Base-by-base conservation (phyloP, 2,888 invertebrate species). In the Metopia argyrocephala region DNA sequence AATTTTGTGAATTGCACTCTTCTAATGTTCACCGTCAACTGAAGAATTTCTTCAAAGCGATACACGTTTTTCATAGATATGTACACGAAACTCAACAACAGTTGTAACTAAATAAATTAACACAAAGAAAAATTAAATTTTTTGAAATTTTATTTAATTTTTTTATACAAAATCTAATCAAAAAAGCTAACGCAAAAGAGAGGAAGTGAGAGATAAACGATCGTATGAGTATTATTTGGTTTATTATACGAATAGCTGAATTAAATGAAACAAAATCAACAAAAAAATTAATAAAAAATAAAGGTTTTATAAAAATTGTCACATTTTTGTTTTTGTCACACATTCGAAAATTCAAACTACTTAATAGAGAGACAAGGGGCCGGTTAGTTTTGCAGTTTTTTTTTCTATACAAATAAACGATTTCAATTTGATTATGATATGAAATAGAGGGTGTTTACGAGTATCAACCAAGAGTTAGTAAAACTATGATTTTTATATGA, bases 11-110 rank as follows among this genome's bases (percentile, higher is more conserved):
- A 71, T 80, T 45, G 48, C n/a, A 80, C 79, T 52, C 62, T 64
- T 38, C 61, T 66, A 65, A 70, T 69, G 73, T 70, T 66, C 81
- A 70, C 38, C 48, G 54, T 69, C 69, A 27, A 81, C 78, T 81
- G 74, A 74, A 66, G 66, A 71, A 54, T 45, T 59, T 71, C 50
- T 61, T 59, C 25, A 57, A 45, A 70, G 38, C 28, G 64, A 59
- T 38, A 65, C 56, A 57, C 57, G 38, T 61, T 78, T 73, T 74
- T 74, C 62, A 68, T 62, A 68, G n/a, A 50, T 15, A 18, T 5
- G 18, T 18, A 68, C 15, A 18, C 9, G 21, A 62, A 64, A 9
- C 27, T 38, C 5, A 57, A 46, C 9, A 25, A 54, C 7, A 48
- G 20, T 21, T 46, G 18, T 50, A 56, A 48, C 25, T 9, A 54